A percentile compares a stretch with the other conserved stretches of the same genome.
These are phyloP conservation scores for Ischnura elegans DNA, from an alignment of 2,888 invertebrate genomes.

Conservation along the genomic window DNA sequence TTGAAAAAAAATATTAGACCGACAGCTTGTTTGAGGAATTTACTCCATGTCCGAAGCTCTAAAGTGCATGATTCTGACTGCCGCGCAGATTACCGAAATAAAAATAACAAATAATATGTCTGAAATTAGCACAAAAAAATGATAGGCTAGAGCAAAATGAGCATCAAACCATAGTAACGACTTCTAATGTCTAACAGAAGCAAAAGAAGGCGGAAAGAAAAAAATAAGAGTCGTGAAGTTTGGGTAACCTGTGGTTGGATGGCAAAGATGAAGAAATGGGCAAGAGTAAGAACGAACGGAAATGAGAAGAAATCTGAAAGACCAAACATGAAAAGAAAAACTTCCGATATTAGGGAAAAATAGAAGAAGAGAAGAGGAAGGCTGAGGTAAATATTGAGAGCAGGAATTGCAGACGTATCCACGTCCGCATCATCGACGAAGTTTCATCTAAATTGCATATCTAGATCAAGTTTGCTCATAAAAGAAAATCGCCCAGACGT, in stretches of 20 bases:
- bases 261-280: neutral
- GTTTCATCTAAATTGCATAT: neutral
- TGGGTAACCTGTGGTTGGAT: neutral
- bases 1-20: too few relatives aligned
- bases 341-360: neutral
- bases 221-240: constrained; percentile 1
- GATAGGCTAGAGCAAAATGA: too few relatives aligned
- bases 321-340: neutral
- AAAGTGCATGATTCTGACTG: too few relatives aligned
- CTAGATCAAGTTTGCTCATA: neutral
- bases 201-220: too few relatives aligned
- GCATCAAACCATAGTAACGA: too few relatives aligned
- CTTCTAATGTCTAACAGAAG: too few relatives aligned
- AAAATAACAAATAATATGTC: too few relatives aligned
- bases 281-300: neutral
- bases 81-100: too few relatives aligned
- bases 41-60: too few relatives aligned
- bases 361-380: neutral
- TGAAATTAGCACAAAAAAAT: too few relatives aligned
- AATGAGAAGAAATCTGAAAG: neutral
- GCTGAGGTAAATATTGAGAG: neutral
- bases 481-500: neutral
- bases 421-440: neutral
- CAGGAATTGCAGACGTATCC: neutral
- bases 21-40: too few relatives aligned